Conservation (phyloP, 2,888 invertebrate genomes). For the Trileptium ribeirensis region DNA sequence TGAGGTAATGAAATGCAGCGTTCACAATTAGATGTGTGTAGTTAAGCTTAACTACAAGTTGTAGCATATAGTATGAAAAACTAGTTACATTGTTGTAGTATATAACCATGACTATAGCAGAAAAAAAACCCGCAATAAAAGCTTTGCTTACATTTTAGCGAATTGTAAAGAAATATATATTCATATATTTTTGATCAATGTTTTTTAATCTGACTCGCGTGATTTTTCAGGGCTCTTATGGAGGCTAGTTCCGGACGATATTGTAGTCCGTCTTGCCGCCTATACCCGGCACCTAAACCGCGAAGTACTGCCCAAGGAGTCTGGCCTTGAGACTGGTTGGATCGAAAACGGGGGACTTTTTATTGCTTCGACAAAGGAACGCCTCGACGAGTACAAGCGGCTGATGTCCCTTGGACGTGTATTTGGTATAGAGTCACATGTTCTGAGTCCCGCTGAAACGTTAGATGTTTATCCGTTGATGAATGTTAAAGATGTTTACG, state of each 20-base stretch:
- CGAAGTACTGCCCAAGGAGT: constrained; percentile 66
- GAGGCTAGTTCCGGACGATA: constrained; percentile 74
- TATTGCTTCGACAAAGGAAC: constrained; percentile 68
- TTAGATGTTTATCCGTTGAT: constrained; percentile 69
- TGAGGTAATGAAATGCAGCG: too few relatives aligned
- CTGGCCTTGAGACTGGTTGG: constrained; percentile 70
- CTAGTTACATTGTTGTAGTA: too few relatives aligned
- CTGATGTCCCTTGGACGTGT: constrained; percentile 69
- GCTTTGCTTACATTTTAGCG: too few relatives aligned
- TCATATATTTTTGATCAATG: too few relatives aligned
- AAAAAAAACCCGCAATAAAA: too few relatives aligned
- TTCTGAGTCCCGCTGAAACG: constrained; percentile 67
- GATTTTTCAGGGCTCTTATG: constrained; percentile 61
- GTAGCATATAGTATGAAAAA: too few relatives aligned
- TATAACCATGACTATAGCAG: too few relatives aligned
- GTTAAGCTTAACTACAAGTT: too few relatives aligned
- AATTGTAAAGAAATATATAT: too few relatives aligned
- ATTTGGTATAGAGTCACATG: constrained; percentile 67
- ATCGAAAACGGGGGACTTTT: constrained; percentile 82
- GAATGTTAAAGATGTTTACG: constrained; percentile 66
- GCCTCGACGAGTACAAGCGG: constrained; percentile 74
- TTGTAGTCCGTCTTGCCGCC: constrained; percentile 70
- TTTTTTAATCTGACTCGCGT: too few relatives aligned
- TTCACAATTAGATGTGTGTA: too few relatives aligned
- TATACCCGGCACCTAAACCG: constrained; percentile 64